These are phyloP conservation scores for Eristalis arbustorum DNA, from an alignment of 2,888 invertebrate genomes.

Conservation along the genomic window DNA sequence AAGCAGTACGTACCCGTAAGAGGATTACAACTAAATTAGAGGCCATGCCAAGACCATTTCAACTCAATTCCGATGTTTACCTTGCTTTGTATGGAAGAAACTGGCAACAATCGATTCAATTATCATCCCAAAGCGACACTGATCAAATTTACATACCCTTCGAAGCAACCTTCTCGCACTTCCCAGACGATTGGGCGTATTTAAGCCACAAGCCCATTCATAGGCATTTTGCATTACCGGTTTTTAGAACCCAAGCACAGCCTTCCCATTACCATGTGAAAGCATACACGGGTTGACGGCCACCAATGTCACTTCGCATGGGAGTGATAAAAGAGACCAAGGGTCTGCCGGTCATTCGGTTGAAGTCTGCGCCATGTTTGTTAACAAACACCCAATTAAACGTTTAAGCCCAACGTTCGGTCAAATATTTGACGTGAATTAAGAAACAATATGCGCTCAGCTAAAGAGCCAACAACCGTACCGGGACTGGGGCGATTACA, in stretches of 20 bases:
- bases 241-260: slow-evolving; percentile 46
- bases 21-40: slow-evolving; percentile 38
- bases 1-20: slow-evolving; percentile 9
- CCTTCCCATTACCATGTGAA: not conserved
- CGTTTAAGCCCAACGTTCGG: slow-evolving; percentile 54
- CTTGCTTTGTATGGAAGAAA: slow-evolving; percentile 42
- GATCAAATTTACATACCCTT: slow-evolving; percentile 57
- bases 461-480: slow-evolving; percentile 52
- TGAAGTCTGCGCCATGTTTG: slow-evolving; percentile 27
- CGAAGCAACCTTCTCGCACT: slow-evolving; percentile 38
- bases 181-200: slow-evolving; percentile 9
- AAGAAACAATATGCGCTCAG: slow-evolving; percentile 48
- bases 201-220: slow-evolving; percentile 32
- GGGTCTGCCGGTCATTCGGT: slow-evolving; percentile 2
- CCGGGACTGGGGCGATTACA: slow-evolving; percentile 46
- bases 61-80: slow-evolving; percentile 8
- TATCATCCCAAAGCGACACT: slow-evolving; percentile 19
- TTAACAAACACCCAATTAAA: slow-evolving; percentile 51
- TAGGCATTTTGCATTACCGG: slow-evolving; percentile 41
- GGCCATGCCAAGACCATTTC: slow-evolving; percentile 11
- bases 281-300: slow-evolving; percentile 16
- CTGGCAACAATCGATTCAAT: slow-evolving; percentile 40
- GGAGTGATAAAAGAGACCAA: slow-evolving; percentile 57
- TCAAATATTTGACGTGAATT: slow-evolving; percentile 65
- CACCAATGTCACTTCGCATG: slow-evolving; percentile 45